Percentiles rank a stretch among this genome's conserved stretches.
Conservation (phyloP, 2,797 vertebrate species). For the Antrozous pallidus region DNA sequence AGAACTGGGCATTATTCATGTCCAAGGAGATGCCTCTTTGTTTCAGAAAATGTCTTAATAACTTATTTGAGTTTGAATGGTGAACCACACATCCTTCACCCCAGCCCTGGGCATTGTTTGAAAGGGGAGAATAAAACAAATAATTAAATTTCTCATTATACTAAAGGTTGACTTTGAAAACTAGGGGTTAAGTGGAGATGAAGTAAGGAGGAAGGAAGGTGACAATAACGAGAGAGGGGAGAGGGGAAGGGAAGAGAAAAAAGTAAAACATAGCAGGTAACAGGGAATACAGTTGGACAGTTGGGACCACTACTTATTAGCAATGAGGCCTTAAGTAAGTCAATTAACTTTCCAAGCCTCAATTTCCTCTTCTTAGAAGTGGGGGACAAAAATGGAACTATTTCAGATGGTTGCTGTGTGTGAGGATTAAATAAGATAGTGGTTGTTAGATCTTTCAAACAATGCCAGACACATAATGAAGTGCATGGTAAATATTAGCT, state of each 20-base stretch:
- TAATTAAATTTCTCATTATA: background rate
- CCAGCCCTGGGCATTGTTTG: background rate
- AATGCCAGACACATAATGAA: constrained; percentile 46
- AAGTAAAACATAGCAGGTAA: background rate
- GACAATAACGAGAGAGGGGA: background rate
- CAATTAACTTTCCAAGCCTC: constrained; percentile 32
- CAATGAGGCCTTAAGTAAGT: constrained; percentile 23
- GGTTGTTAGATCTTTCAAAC: constrained; percentile 50
- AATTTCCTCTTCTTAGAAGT: constrained; percentile 55
- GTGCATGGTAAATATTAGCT: constrained; percentile 48
- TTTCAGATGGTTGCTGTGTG: constrained; percentile 13
- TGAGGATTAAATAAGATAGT: constrained; percentile 55
- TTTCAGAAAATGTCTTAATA: constrained; percentile 46
- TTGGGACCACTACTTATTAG: background rate
- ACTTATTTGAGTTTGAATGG: background rate
- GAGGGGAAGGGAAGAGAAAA: background rate
- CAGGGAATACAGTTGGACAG: background rate
- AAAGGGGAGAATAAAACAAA: constrained; percentile 35
- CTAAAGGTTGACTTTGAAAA: constrained; percentile 37
- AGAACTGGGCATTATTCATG: background rate
- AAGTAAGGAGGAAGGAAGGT: background rate
- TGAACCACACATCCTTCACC: background rate
- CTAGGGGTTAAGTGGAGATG: background rate
- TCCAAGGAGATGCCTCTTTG: background rate
- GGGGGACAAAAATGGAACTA: constrained; percentile 30